Base-by-base conservation (phyloP, 2,797 vertebrate genomes). In the Thunnus albacares region DNA sequence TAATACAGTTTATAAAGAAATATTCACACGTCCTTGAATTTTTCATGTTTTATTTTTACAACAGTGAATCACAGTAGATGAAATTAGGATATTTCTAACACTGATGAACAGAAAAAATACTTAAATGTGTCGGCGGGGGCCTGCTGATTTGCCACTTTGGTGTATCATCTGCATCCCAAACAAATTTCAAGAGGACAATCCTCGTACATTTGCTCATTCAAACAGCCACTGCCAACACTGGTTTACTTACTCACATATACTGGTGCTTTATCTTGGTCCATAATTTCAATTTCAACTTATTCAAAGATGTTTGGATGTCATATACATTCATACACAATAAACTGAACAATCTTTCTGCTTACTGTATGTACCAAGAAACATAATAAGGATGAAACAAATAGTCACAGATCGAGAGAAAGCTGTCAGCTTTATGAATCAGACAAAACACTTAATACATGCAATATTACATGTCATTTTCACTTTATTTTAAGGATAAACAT, bases 401-500 rank as follows among this genome's bases (percentile, higher is more conserved):
- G 18, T 58, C 38, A 77, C 20, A 79, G 10, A 65, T 3, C 56
- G 5, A 71, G 8, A 61, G 53, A 13, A 80, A 59, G 59, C n/a
- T 45, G 26, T 51, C 17, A 9, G 35, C 28, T 86, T 70, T 67
- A 62, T 80, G 55, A 83, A 71, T 61, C 69, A 38, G 61, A 79
- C 59, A 60, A 35, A 41, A 75, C 15, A 64, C 69, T 69, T 55
- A 71, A 80, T 64, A 59, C 35, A 72, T 74, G 12, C n/a, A 80
- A 30, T 68, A 72, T 67, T 76, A 75, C 56, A 66, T 58, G 24
- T 72, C 0, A 65, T 56, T 75, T 87, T 85, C 28, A 69, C 11
- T 90, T 89, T 77, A 81, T 87, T 89, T 76, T 67, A 33, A 86
- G 28, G 65, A 78, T 52, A 75, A 57, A 49, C 45, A 49, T 49